A percentile compares a stretch with the other conserved stretches of the same genome.
These are phyloP conservation scores for Sphaeridia pumilis DNA, from an alignment of 2,888 invertebrate species.

Conservation along the genomic window DNA sequence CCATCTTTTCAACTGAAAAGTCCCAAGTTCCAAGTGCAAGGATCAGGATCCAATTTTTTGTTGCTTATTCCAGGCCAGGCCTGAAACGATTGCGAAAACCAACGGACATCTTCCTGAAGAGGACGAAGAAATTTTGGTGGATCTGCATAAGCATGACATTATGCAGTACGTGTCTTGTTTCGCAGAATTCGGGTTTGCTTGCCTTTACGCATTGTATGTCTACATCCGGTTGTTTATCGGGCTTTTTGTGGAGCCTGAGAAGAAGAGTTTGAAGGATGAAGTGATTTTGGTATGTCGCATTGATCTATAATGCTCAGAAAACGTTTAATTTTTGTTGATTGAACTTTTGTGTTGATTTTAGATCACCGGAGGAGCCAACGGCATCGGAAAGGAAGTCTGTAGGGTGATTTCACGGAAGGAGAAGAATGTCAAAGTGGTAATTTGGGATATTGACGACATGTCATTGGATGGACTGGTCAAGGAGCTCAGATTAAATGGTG, in stretches of 20 bases:
- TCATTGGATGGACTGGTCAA: not conserved
- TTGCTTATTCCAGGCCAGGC: too few species aligned
- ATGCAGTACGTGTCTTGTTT: not conserved
- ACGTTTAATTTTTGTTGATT: not conserved
- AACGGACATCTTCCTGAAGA: too few species aligned
- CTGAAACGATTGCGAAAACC: too few species aligned
- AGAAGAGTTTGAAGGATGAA: not conserved
- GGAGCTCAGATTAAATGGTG: not conserved
- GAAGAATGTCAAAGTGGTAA: not conserved
- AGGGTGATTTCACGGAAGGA: not conserved
- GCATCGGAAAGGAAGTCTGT: not conserved
- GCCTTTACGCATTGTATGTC: not conserved
- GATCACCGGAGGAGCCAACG: not conserved
- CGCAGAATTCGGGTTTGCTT: not conserved
- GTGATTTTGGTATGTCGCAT: not conserved
- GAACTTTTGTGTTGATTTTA: not conserved
- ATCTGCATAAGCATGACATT: too few species aligned
- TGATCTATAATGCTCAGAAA: not conserved
- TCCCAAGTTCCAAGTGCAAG: too few species aligned
- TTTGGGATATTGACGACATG: not conserved
- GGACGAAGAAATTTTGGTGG: too few species aligned
- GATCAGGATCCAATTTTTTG: too few species aligned
- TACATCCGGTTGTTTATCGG: not conserved
- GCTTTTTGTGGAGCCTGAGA: not conserved
- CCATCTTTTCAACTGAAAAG: too few species aligned